Conservation (phyloP, 2,113 vertebrate species). For the Spheniscus mendiculus region DNA sequence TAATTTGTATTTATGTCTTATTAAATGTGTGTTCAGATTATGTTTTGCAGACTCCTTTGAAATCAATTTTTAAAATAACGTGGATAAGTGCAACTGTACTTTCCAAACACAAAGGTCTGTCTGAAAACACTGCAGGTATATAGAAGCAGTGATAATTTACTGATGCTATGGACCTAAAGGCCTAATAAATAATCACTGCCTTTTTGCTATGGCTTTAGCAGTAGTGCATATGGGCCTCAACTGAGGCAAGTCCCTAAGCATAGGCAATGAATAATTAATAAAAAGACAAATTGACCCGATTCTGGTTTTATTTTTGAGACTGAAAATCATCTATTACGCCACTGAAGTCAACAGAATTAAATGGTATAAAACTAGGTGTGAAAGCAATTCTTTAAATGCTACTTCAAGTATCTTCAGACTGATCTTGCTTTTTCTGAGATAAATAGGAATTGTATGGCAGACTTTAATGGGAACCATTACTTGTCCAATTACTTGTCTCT, state of each 20-base stretch:
- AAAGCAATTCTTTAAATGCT: neutral
- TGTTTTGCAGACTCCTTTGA: constrained; percentile 37
- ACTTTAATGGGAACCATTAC: neutral
- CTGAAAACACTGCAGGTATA: neutral
- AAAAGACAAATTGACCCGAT: neutral
- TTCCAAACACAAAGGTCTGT: neutral
- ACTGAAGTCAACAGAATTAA: neutral
- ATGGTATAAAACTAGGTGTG: neutral
- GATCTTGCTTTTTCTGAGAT: neutral
- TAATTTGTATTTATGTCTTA: constrained; percentile 45
- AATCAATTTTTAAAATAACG: neutral
- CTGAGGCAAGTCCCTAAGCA: neutral
- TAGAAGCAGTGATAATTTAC: neutral
- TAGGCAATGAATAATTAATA: constrained; percentile 18
- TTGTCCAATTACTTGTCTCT: neutral
- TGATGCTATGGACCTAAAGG: neutral
- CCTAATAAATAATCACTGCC: neutral
- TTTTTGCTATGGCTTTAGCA: neutral
- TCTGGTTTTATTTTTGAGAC: neutral
- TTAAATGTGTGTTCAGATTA: constrained; percentile 13
- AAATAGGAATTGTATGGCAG: neutral
- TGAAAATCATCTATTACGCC: neutral
- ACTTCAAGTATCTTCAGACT: neutral
- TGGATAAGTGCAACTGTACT: neutral
- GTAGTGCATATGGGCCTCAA: neutral